Evolutionary conservation across 2,888 invertebrate genomes (phyloP), one percentile per base, ranked within the genome.

Genomic region (Oscheius sp.): DNA sequence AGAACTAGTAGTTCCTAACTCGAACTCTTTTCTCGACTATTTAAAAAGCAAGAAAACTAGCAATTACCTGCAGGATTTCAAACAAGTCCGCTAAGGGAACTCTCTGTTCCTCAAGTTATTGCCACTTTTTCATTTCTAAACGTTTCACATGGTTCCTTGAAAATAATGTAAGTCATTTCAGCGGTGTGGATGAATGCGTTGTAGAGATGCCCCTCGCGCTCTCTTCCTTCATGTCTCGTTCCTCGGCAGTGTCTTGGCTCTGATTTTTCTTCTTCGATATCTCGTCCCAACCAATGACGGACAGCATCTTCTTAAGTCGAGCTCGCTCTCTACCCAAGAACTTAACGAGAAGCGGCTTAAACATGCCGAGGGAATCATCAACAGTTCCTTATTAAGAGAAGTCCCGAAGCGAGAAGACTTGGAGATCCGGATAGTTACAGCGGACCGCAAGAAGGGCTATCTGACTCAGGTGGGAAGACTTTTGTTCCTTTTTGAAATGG

Each of bases 401-500:
- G 9, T 68, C n/a, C 37, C 35, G 4, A 37, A 35, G n/a, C 35
- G 33, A 47, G 48, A 59, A 68, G 57, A 66, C 35, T 21, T 80
- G 1, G 80, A 80, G 32, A 60, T 80, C 48, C 63, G 80, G 55
- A 73, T 80, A 0, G 75, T 80, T 1, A 74, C 78, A 35, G 77
- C 80, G 1, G 73, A 80, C 65, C 51, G 80, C 32, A 72, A 76
- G 29, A 57, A 32, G 37, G 66, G 74, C 11, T 74, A 74, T 35
- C 33, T 74, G 13, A 66, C 51, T n/a, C 74, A 74, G 59, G 74
- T 74, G 9, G 32, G 57, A 2, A n/a, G 9, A 10, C 21, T 21
- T 21, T 21, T 60, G 29, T n/a, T 29, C 11, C 3, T 21, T 60
- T 51, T 5, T 42, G 57, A 11, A 9, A 21, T 1, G 13, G 2